These are phyloP conservation scores for Pterophyllum scalare DNA, from an alignment of 2,113 vertebrate genomes.

Conservation along the genomic window DNA sequence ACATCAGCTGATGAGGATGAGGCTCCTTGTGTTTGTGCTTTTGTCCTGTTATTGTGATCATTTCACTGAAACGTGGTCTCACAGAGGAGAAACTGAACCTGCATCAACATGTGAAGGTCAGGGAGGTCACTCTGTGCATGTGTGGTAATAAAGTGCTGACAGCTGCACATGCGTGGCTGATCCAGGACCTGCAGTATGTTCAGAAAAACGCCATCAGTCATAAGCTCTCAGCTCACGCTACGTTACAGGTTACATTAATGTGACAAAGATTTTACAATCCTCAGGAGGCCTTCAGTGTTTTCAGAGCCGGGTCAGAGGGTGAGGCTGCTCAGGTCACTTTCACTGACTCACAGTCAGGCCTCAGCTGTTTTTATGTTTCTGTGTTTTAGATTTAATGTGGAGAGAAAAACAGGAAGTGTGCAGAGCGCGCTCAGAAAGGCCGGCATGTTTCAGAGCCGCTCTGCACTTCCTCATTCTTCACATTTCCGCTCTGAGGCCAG, in stretches of 20 bases:
- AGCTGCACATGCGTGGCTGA: neutral
- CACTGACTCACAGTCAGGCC: neutral
- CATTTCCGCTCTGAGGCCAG: neutral
- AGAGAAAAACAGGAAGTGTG: constrained; percentile 61
- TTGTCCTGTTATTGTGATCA: neutral
- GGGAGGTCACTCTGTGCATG: neutral
- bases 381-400: neutral
- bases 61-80: neutral
- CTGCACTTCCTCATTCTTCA: constrained; percentile 64
- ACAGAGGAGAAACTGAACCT: neutral
- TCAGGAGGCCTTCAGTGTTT: neutral
- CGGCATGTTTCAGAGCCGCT: neutral
- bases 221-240: neutral
- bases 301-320: neutral
- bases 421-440: constrained; percentile 6
- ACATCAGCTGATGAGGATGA: neutral
- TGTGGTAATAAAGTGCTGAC: neutral
- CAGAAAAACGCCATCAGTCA: neutral
- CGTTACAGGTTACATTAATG: neutral
- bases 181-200: neutral
- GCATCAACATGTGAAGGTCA: neutral
- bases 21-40: neutral
- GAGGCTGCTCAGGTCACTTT: neutral
- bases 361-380: neutral
- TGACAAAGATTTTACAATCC: neutral